Percentiles rank a stretch among this genome's conserved stretches.
These are phyloP conservation scores for Tryphoninae sp. DNA, from an alignment of 2,888 invertebrate genomes.

Conservation along the genomic window DNA sequence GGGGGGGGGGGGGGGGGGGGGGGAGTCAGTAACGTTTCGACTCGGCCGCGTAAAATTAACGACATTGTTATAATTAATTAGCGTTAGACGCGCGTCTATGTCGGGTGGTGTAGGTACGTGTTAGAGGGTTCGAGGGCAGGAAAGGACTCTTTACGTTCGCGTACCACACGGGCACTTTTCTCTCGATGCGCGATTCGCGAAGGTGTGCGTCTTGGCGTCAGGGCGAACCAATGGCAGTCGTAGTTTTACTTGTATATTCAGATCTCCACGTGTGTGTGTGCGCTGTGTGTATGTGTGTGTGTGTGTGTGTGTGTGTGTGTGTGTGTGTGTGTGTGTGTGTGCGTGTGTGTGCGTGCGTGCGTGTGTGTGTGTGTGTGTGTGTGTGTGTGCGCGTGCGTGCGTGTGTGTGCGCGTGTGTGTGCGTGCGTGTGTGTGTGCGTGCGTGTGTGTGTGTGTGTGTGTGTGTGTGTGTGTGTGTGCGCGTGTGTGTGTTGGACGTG, in stretches of 20 bases:
- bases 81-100: slow-evolving; percentile 64
- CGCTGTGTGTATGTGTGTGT: slow-evolving; percentile 9
- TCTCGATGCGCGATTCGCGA: too few relatives aligned
- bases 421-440: background rate
- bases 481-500: slow-evolving; percentile 12
- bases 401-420: slow-evolving; percentile 7
- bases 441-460: slow-evolving; percentile 26
- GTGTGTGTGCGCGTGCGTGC: slow-evolving; percentile 5
- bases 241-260: slow-evolving; percentile 55
- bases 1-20: slow-evolving; percentile 33
- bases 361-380: slow-evolving; percentile 21
- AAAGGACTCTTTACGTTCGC: slow-evolving; percentile 47
- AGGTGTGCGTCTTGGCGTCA: too few relatives aligned
- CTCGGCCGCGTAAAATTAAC: slow-evolving; percentile 80
- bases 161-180: background rate
- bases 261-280: slow-evolving; percentile 14
- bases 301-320: background rate
- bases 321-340: slow-evolving; percentile 27
- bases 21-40: slow-evolving; percentile 79
- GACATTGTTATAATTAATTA: slow-evolving; percentile 81
- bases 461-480: slow-evolving; percentile 22
- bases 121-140: slow-evolving; percentile 57
- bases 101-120: slow-evolving; percentile 30
- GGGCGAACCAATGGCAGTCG: too few relatives aligned
- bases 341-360: slow-evolving; percentile 21